A percentile compares a stretch with the other conserved stretches of the same genome.
Evolutionary conservation across 2,797 vertebrate species (phyloP).

Genomic region (Momotus momota): DNA sequence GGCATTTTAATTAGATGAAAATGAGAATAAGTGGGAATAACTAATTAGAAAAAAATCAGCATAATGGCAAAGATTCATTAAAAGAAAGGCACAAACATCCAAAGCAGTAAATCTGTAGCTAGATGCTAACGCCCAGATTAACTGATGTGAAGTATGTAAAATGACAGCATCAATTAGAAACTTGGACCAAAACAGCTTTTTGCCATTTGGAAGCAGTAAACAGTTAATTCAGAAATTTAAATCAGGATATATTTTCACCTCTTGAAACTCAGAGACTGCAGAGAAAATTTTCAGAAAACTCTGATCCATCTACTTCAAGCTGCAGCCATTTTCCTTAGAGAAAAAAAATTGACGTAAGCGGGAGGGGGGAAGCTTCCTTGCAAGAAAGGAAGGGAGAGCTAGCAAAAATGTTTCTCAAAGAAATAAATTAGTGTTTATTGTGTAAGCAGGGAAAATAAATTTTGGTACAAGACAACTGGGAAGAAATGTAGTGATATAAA

Average conservation of each 20-base stretch:
- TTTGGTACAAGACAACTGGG: neutral
- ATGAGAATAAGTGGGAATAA: conserved; percentile 24
- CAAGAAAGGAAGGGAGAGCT: neutral
- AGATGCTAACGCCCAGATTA: neutral
- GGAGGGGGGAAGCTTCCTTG: neutral
- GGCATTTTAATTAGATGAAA: conserved; percentile 49
- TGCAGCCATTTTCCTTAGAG: conserved; percentile 3
- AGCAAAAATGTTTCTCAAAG: neutral
- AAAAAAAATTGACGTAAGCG: neutral
- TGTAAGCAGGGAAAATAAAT: neutral
- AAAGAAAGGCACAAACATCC: neutral
- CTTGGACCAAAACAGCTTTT: neutral
- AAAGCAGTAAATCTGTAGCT: neutral
- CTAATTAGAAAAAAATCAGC: conserved; percentile 40
- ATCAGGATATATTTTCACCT: neutral
- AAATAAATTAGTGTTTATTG: neutral
- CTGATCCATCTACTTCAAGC: neutral
- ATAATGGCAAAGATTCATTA: neutral
- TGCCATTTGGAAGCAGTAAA: neutral
- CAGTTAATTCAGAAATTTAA: conserved; percentile 5
- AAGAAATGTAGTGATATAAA: conserved; percentile 1
- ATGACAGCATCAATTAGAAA: neutral
- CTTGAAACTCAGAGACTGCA: neutral
- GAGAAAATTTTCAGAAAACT: neutral
- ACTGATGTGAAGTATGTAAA: neutral